Base-by-base conservation (phyloP, 2,888 invertebrate genomes). In the Drosophila emarginata region DNA sequence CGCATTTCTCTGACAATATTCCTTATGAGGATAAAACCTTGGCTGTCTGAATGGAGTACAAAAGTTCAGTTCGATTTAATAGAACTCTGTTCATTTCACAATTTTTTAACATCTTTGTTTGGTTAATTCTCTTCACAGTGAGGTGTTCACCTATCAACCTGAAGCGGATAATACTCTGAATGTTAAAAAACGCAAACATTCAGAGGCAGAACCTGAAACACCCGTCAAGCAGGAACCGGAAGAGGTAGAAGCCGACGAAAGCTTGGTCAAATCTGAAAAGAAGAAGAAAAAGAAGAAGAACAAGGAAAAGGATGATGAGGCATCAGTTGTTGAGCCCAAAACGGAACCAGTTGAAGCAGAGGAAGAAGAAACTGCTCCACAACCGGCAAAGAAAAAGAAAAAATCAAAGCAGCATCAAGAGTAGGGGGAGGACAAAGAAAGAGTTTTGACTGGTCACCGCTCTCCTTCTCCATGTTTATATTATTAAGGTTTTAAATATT, bases 141-240 rank as follows among this genome's bases (percentile, higher is more conserved):
- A 98, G 93, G 94, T 97, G 59, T 93, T 95, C 79, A 94, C 96
- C 40, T 98, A 98, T 92, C 94, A 95, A 53, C 93, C 94, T 7
- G 96, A 95, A 2, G 95, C 94, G 0, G 98, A 98, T 92, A 96
- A 96, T 52, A 97, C 97, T 0, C 91, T 98, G 45, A 94, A 95
- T 4, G 80, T 83, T 0, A 91, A 91, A 71, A 91, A 91, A 64
- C 87, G 91, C 56, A 94, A 94, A 79, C 91, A 93, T 14, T 93
- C 94, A 72, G 93, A 93, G 52, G 90, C 89, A 1, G 90, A 91
- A 7, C 54, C 54, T 12, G 73, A 70, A 71, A 83, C 82, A 14
- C 82, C 88, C 18, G 65, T 76, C 12, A 85, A 89, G 52, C 61
- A 84, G 56, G 69, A 64, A 12, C 53, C 56, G 12, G 74, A 51